A percentile compares a stretch with the other conserved stretches of the same genome.
Conservation (phyloP, 1,140 invertebrate genomes). For the Drosophila neocordata region DNA sequence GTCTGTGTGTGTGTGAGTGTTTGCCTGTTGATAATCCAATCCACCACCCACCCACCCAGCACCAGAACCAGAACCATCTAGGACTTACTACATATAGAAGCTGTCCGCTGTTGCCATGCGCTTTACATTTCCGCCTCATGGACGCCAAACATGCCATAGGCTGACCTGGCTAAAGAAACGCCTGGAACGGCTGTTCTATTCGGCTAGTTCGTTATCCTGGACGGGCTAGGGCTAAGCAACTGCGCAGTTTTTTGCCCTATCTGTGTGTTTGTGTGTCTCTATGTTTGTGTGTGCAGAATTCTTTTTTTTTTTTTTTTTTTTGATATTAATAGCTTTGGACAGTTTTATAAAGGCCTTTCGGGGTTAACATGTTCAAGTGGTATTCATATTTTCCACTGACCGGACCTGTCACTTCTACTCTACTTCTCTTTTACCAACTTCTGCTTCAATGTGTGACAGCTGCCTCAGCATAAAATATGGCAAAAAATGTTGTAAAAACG, state of each 20-base stretch:
- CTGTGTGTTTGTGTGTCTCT: conserved; percentile 1
- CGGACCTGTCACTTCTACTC: conserved; percentile 74
- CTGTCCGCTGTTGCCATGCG: conserved; percentile 55
- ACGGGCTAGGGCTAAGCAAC: conserved; percentile 57
- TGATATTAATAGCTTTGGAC: conserved; percentile 81
- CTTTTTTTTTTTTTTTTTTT: conserved; percentile 52
- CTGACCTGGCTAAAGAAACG: conserved; percentile 57
- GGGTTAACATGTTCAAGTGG: conserved; percentile 80
- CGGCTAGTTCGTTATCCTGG: conserved; percentile 35
- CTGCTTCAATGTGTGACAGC: conserved; percentile 1
- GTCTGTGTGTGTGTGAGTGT: conserved; percentile 13
- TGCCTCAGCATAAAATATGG: conserved; percentile 28
- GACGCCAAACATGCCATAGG: conserved; percentile 78
- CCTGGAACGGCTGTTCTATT: conserved; percentile 3
- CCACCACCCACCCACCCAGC: conserved; percentile 30
- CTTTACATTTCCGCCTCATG: conserved; percentile 78
- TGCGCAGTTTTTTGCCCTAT: conserved; percentile 59
- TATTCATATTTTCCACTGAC: conserved; percentile 82
- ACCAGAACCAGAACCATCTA: background rate
- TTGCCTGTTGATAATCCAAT: conserved; percentile 70
- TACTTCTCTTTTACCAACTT: conserved; percentile 16
- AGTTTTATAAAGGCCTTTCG: conserved; percentile 81
- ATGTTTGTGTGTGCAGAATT: conserved; percentile 64
- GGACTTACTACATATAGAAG: conserved; percentile 7
- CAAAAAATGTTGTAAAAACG: conserved; percentile 20